phyloP scores from a whole-genome alignment of 2,113 vertebrate species.

The Sebastes schlegelii region DNA sequence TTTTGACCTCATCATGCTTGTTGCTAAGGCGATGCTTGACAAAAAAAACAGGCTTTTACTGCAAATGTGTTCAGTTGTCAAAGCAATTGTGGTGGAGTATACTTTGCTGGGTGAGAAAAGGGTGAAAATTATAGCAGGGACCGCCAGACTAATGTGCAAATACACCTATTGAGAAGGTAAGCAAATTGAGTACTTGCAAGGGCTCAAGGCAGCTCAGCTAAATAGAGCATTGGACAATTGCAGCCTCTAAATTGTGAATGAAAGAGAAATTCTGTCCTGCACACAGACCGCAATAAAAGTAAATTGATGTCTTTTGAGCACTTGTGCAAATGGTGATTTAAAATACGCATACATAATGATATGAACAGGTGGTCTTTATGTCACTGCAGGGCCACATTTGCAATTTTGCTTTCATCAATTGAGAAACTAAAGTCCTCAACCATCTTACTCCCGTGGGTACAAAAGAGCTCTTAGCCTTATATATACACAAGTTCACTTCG shows the following conservation, averaged over 20 bases:
- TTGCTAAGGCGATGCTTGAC: slow-evolving; percentile 43
- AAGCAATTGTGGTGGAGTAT: slow-evolving; percentile 35
- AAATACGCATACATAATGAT: background rate
- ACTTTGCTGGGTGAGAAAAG: slow-evolving; percentile 33
- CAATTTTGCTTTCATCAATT: slow-evolving; percentile 39
- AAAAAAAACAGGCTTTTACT: slow-evolving; percentile 47
- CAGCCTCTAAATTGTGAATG: slow-evolving; percentile 40
- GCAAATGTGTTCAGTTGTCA: slow-evolving; percentile 58
- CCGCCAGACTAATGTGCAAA: slow-evolving; percentile 61
- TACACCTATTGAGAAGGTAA: slow-evolving; percentile 63
- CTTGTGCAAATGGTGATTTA: slow-evolving; percentile 36
- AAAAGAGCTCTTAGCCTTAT: slow-evolving; percentile 10
- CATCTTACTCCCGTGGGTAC: background rate
- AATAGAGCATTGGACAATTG: slow-evolving; percentile 47
- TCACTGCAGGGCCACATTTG: slow-evolving; percentile 7
- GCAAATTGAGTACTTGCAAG: slow-evolving; percentile 61
- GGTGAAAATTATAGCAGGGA: slow-evolving; percentile 46
- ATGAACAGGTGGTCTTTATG: slow-evolving; percentile 29
- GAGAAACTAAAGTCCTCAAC: slow-evolving; percentile 10
- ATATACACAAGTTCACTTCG: background rate
- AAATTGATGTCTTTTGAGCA: slow-evolving; percentile 33
- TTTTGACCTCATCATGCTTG: slow-evolving; percentile 52
- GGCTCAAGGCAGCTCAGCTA: slow-evolving; percentile 54
- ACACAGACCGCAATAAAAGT: slow-evolving; percentile 26
- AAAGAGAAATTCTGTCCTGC: slow-evolving; percentile 18